Conservation (phyloP, 1,140 invertebrate species). For the Brachystomella parvula region DNA sequence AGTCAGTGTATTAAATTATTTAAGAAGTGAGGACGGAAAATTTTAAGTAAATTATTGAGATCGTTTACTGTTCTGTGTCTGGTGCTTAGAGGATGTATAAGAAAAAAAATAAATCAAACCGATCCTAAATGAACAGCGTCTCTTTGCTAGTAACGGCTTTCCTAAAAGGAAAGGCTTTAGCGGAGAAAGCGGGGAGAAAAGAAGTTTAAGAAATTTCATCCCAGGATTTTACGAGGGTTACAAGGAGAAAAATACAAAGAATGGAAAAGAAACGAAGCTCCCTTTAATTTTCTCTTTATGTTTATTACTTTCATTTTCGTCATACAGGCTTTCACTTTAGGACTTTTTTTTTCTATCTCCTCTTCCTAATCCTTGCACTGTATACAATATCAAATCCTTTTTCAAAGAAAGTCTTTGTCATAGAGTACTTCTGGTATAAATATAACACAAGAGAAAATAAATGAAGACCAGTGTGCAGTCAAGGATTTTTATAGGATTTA, state of each 20-base stretch:
- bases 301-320: constrained; percentile 13
- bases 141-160: not conserved
- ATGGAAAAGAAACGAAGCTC: not conserved
- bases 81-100: not conserved
- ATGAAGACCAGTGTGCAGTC: no score
- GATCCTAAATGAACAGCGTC: not conserved
- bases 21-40: no score
- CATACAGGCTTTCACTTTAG: constrained; percentile 9
- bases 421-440: no score
- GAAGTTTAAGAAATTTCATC: not conserved
- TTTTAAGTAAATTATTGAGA: not conserved
- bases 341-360: not conserved
- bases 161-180: not conserved
- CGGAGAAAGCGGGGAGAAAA: not conserved
- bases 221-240: not conserved
- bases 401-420: no score
- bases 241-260: no score
- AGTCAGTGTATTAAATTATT: no score
- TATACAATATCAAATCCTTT: no score
- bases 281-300: constrained; percentile 10
- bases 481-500: no score
- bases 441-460: no score
- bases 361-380: no score
- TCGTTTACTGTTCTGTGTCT: not conserved
- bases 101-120: not conserved